Evolutionary conservation across 2,113 vertebrate species (phyloP).

Genomic region (Odontophorus gujanensis): DNA sequence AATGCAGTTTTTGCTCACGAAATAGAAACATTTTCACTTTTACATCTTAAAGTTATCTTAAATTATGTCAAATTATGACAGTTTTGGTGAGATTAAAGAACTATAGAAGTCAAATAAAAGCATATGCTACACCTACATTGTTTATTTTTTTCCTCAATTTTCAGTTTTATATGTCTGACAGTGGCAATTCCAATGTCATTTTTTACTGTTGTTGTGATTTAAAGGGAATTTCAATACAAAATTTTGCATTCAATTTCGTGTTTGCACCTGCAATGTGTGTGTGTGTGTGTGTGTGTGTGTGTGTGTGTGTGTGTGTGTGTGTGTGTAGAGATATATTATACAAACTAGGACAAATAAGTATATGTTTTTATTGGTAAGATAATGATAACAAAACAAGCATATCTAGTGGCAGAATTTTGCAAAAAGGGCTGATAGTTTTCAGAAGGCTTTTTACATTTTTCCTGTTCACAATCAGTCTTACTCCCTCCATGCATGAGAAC

Average conservation of each 20-base stretch:
- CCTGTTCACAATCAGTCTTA: background rate
- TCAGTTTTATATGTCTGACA: background rate
- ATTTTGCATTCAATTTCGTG: background rate
- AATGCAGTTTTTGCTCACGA: background rate
- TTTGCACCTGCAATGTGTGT: background rate
- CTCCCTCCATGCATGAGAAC: background rate
- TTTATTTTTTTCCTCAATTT: background rate
- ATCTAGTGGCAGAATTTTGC: background rate
- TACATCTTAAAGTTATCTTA: background rate
- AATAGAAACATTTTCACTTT: background rate
- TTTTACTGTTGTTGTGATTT: background rate
- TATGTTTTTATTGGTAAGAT: background rate
- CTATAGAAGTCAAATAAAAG: background rate
- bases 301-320: too few species aligned
- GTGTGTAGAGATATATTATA: background rate
- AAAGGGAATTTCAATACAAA: background rate
- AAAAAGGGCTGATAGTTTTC: background rate
- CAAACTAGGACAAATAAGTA: background rate
- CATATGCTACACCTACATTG: background rate
- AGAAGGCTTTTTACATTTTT: background rate
- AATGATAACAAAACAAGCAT: background rate
- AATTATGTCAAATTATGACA: background rate
- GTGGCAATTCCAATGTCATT: too few species aligned
- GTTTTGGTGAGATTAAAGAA: background rate
- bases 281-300: background rate